phyloP scores from a whole-genome alignment of 2,797 vertebrate species.

The Schizothorax lantsangensis region DNA sequence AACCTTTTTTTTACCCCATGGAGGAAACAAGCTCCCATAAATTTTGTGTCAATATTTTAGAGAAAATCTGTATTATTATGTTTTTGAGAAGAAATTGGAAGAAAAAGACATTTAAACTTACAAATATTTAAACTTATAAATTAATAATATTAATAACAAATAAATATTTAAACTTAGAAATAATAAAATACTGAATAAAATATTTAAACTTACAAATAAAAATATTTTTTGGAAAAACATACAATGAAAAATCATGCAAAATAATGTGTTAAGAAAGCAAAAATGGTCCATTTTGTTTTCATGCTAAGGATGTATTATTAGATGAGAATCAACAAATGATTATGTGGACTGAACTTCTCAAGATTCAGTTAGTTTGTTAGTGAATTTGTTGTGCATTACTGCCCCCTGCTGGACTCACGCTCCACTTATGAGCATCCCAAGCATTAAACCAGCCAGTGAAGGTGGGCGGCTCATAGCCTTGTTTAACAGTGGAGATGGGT shows the following conservation, averaged over 20 bases:
- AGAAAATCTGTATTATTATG: background rate
- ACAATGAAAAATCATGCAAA: background rate
- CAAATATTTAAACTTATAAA: background rate
- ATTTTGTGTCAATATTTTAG: background rate
- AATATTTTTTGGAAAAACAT: background rate
- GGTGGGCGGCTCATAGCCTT: slow-evolving; percentile 86
- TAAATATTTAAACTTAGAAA: background rate
- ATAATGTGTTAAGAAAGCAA: background rate
- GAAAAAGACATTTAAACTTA: too few species aligned
- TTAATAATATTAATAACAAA: background rate
- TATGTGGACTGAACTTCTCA: background rate
- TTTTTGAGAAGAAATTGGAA: background rate
- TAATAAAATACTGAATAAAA: background rate
- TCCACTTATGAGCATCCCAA: slow-evolving; percentile 93
- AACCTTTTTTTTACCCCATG: background rate
- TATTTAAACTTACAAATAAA: background rate
- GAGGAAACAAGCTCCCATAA: background rate
- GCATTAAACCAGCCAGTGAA: slow-evolving; percentile 93
- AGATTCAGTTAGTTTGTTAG: background rate
- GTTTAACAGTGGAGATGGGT: slow-evolving; percentile 83
- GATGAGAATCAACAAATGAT: background rate
- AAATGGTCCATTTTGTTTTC: background rate
- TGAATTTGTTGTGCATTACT: background rate
- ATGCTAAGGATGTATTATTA: background rate
- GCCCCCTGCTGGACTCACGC: slow-evolving; percentile 78